A percentile compares a stretch with the other conserved stretches of the same genome.
phyloP scores from a whole-genome alignment of 2,113 vertebrate species.

The Plestiodon gilberti region DNA sequence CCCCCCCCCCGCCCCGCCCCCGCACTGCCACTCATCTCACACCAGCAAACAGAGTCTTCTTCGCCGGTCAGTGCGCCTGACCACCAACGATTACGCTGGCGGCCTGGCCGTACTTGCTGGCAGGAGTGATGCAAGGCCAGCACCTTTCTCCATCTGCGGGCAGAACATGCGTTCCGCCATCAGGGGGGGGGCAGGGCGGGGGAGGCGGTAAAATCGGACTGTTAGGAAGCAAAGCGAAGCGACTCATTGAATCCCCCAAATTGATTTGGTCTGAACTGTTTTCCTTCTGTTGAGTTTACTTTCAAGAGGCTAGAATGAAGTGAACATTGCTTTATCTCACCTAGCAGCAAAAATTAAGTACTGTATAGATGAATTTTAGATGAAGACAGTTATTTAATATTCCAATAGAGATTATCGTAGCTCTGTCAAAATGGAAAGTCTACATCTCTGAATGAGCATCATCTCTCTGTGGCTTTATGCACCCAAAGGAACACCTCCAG shows the following conservation, averaged over 20 bases:
- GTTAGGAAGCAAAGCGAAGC: slow-evolving; percentile 15
- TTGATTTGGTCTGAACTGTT: slow-evolving; percentile 46
- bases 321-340: slow-evolving; percentile 47
- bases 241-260: slow-evolving; percentile 56
- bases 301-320: slow-evolving; percentile 40
- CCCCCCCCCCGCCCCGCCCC: no score
- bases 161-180: no score
- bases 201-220: no score
- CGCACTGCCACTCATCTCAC: no score
- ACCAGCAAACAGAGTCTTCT: no score
- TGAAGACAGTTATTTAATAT: slow-evolving; percentile 33
- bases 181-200: no score
- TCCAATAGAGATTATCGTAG: slow-evolving; percentile 32
- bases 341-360: slow-evolving; percentile 54
- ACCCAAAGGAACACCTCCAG: neutral
- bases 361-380: slow-evolving; percentile 44
- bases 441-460: neutral
- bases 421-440: slow-evolving; percentile 32
- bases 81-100: no score
- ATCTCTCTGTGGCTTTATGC: slow-evolving; percentile 1
- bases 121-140: no score
- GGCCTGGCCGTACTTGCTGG: no score
- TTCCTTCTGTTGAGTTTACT: slow-evolving; percentile 33
- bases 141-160: no score
- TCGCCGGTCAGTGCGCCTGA: no score